Percentiles rank a stretch among this genome's conserved stretches.
Evolutionary conservation across 2,113 vertebrate species (phyloP).

Genomic region (Psettodes erumei): DNA sequence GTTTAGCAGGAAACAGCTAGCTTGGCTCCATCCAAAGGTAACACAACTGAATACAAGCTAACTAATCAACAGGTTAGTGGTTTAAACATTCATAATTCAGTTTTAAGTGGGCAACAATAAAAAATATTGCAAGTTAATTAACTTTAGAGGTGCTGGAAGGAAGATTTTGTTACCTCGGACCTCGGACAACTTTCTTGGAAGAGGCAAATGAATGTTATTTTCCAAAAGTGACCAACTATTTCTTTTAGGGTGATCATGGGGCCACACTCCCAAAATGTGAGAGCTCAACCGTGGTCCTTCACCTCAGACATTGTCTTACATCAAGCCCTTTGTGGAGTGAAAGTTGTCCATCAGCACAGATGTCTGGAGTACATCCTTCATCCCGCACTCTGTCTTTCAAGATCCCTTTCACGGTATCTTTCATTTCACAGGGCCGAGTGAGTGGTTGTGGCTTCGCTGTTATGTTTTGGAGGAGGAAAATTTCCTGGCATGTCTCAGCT

Average conservation of each 20-base stretch:
- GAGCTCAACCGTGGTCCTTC: neutral
- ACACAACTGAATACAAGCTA: too few species aligned
- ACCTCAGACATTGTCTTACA: neutral
- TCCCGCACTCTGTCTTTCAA: neutral
- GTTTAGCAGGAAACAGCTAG: too few species aligned
- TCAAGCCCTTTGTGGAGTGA: neutral
- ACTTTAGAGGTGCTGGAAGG: too few species aligned
- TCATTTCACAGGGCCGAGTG: constrained; percentile 4
- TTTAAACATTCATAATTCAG: too few species aligned
- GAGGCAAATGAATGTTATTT: too few species aligned
- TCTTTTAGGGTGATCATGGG: neutral
- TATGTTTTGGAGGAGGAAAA: neutral
- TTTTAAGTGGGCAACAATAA: too few species aligned
- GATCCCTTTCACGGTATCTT: neutral
- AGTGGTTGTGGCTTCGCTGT: constrained; percentile 15
- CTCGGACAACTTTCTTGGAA: too few species aligned
- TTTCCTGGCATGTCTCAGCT: constrained; percentile 8
- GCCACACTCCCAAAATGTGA: neutral
- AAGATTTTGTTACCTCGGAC: too few species aligned
- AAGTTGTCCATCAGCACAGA: neutral
- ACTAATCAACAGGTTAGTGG: too few species aligned
- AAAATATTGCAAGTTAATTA: too few species aligned
- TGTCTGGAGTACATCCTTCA: neutral
- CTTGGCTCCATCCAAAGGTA: too few species aligned
- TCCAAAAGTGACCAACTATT: too few species aligned